phyloP scores from a whole-genome alignment of 2,888 invertebrate species.

The Prosopocoilus inquinatus region DNA sequence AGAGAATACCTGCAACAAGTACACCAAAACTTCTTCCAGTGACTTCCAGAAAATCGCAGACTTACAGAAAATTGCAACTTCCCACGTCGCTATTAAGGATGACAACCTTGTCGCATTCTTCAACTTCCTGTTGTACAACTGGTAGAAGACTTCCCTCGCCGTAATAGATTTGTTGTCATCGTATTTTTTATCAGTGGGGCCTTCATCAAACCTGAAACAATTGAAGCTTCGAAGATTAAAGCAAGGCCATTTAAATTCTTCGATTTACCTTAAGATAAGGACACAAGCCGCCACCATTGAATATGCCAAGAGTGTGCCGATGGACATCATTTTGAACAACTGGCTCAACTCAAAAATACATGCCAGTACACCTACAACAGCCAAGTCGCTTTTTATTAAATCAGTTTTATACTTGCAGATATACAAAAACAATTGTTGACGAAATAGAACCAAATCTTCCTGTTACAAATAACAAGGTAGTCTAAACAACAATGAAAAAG shows the following conservation, averaged over 20 bases:
- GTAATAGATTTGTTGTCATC: conserved; percentile 40
- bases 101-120: conserved; percentile 52
- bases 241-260: background rate
- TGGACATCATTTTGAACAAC: conserved; percentile 88
- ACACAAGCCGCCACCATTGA: conserved; percentile 88
- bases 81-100: conserved; percentile 50
- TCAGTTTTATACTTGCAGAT: too few species aligned
- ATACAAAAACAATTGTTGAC: too few species aligned
- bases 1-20: conserved; percentile 38
- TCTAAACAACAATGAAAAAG: too few species aligned
- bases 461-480: too few species aligned
- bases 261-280: conserved; percentile 68
- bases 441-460: too few species aligned
- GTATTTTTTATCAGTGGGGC: conserved; percentile 45
- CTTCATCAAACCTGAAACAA: conserved; percentile 47
- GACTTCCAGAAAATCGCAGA: conserved; percentile 7
- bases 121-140: conserved; percentile 49
- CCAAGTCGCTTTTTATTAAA: background rate
- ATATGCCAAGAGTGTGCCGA: conserved; percentile 82
- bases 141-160: conserved; percentile 40
- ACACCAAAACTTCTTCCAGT: background rate
- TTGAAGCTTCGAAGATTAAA: background rate
- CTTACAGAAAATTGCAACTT: conserved; percentile 56
- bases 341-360: conserved; percentile 80
- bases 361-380: conserved; percentile 68